Evolutionary conservation across 2,888 invertebrate genomes (phyloP).

Genomic region (Hydrotaea cyrtoneurina): DNA sequence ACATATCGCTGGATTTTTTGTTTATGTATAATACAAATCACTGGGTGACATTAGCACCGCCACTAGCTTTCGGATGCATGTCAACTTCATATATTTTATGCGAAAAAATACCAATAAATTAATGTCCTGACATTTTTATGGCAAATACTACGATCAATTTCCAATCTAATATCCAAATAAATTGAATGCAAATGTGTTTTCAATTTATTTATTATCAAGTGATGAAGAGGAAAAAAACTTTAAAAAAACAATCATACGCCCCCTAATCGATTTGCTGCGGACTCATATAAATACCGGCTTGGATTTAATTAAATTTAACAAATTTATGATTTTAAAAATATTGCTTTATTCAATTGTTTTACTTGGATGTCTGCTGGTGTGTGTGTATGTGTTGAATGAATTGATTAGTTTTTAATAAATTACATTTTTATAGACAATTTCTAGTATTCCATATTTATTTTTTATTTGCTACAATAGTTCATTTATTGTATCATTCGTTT

Average conservation of each 20-base stretch:
- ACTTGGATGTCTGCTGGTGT: not conserved
- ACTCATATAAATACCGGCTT: not conserved
- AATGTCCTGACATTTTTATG: too few species aligned
- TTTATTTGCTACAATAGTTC: constrained; percentile 28
- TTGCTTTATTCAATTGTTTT: not conserved
- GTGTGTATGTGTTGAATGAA: constrained; percentile 17
- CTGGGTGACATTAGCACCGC: too few species aligned
- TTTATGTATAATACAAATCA: too few species aligned
- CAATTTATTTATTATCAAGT: not conserved
- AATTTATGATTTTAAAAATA: not conserved
- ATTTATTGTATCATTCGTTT: constrained; percentile 32
- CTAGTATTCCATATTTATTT: not conserved
- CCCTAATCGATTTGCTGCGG: not conserved
- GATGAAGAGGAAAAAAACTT: not conserved
- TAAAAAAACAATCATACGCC: not conserved
- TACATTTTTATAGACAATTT: not conserved
- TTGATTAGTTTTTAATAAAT: constrained; percentile 25
- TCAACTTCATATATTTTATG: too few species aligned
- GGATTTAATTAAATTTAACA: constrained; percentile 6
- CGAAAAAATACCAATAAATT: too few species aligned
- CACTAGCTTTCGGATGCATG: too few species aligned
- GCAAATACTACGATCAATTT: not conserved
- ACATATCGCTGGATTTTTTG: too few species aligned
- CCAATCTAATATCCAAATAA: not conserved
- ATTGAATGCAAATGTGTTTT: not conserved